Evolutionary conservation across 2,888 invertebrate genomes (phyloP), one percentile per base, ranked within the genome.

Genomic region (Lochmaea capreae): DNA sequence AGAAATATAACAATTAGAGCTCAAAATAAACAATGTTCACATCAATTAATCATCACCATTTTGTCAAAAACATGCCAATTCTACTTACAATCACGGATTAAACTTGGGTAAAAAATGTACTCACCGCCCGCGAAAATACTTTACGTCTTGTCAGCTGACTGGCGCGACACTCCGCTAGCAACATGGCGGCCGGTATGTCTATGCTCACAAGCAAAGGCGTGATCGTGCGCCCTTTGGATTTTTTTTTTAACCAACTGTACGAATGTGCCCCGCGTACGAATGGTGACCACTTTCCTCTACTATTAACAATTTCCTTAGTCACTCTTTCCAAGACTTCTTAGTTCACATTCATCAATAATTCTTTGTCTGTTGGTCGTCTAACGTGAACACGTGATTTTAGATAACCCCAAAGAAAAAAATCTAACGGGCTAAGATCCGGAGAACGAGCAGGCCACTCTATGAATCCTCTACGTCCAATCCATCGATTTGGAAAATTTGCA

Each of bases 171-270:
- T 62, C 33, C 33, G 62, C 33, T 62, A 66, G 66, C 66, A 66
- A 67, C 57, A 57, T 58, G 67, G 67, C 67, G 67, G 67, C 39
- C 57, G 67, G 57, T 67, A 67, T 67, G 67, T 67, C 57, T 67
- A 67, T 54, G 57, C 67, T 18, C 67, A 58, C 67, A 67, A 57
- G 57, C 67, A 67, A 67, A 67, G 26, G 52, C 67, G 67, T 26
- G 54, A 14, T 67, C 52, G 26, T 67, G 67, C 11, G 57, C 54
- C 10, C 4, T 11, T 49, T 67, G 54, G 67, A 6, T 54, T 33
- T 43, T 14, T 57, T 58, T 57, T 58, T 57, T 57, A 12, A 54
- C 54, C 12, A 54, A 62, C 14, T 63, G 63, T 63, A 63, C 39
- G 63, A 63, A 63, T 63, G 63, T 63, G 63, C 63, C 63, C 63